These are phyloP conservation scores for Eleginops maclovinus DNA, from an alignment of 2,113 vertebrate species.

Conservation along the genomic window DNA sequence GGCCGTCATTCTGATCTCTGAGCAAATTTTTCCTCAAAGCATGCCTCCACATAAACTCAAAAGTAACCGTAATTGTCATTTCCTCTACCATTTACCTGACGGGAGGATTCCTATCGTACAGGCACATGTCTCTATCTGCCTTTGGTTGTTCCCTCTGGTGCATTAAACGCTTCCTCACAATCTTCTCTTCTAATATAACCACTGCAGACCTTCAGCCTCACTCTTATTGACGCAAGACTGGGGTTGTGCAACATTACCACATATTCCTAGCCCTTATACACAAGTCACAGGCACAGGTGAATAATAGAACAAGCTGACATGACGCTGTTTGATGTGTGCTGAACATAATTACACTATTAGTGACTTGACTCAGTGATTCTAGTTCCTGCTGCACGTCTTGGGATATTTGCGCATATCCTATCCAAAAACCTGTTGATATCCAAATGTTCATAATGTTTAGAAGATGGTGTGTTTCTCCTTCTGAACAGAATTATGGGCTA, in stretches of 20 bases:
- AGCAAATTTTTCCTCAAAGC: conserved; percentile 4
- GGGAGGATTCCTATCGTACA: conserved; percentile 15
- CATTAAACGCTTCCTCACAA: conserved; percentile 16
- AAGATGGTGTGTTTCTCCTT: no score
- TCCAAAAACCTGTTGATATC: no score
- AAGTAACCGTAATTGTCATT: neutral
- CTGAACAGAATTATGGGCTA: no score
- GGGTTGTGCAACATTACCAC: neutral
- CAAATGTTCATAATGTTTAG: no score
- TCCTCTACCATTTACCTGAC: neutral
- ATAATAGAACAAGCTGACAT: neutral
- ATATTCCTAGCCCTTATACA: neutral
- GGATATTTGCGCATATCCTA: no score
- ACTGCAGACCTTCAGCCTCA: neutral
- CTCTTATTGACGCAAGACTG: neutral
- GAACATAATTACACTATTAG: neutral
- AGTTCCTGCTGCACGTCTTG: neutral
- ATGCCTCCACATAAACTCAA: neutral
- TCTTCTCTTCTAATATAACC: conserved; percentile 1
- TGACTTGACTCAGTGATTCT: neutral
- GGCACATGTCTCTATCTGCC: conserved; percentile 12
- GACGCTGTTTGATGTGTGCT: neutral
- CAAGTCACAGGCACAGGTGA: neutral
- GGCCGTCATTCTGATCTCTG: conserved; percentile 6
- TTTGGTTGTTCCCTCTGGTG: conserved; percentile 13